Base-by-base conservation (phyloP, 2,113 vertebrate species). In the Candoia aspera region DNA sequence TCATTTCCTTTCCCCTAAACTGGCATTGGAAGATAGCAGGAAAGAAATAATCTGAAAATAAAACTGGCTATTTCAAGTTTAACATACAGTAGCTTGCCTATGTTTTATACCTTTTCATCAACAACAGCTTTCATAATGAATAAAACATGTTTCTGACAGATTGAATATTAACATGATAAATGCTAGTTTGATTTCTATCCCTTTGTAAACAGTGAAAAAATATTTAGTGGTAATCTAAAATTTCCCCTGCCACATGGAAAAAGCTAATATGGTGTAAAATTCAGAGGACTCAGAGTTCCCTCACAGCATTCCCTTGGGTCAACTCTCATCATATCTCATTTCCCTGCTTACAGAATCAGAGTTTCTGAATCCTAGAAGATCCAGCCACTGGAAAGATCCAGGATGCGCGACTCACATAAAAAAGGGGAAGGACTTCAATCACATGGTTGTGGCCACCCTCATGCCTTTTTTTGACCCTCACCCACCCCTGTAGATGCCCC, bases 61-160 rank as follows among this genome's bases (percentile, higher is more conserved):
- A 23, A 91, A 33, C n/a, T 93, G 92, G 46, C 13, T 6, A 89
- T 59, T 93, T 53, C 11, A 23, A 64, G 21, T 91, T 90, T 84
- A 94, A 42, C 1, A 92, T 60, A n/a, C n/a, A n/a, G n/a, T n/a
- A 9, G 0, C 1, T 59, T 13, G 10, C 54, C n/a, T 94, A 84
- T 42, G 57, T 92, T 94, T 37, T 49, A 8, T 86, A 93, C 19
- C 29, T 8, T n/a, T 12, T 85, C 94, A 94, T 84, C 54, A 90
- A 1, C 46, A 93, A 90, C 29, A 49, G 0, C 79, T 42, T 89
- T 85, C 13, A 83, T 73, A 88, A 93, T 53, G 1, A 93, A 86
- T 92, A 59, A 86, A 9, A 53, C 17, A 53, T 8, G 49, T 49
- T 49, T 49, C 49, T 49, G 49, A 49, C 49, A 49, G 49, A 49